A percentile compares a stretch with the other conserved stretches of the same genome.
phyloP scores from a whole-genome alignment of 37 sponge, comb jelly and placozoan species.

The Aplysina aerophoba region DNA sequence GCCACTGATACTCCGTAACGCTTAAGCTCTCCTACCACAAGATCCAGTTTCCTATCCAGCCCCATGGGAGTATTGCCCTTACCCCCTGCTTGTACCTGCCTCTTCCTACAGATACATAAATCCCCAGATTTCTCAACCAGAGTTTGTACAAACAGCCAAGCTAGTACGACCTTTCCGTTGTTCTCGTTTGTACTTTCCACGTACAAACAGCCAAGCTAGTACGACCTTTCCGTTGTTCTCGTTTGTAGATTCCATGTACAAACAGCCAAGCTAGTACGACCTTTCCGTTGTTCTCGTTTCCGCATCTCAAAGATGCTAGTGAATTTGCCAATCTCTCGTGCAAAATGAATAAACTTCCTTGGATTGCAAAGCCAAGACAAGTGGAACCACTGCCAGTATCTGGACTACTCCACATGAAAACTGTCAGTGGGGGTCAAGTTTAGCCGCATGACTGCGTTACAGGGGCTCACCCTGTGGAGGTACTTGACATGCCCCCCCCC shows the following conservation, averaged over 20 bases:
- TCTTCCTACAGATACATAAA: conserved; percentile 11
- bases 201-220: no score
- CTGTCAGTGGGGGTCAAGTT: conserved; percentile 5
- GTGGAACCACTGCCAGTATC: background rate
- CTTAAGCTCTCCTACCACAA: background rate
- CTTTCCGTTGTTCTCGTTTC: background rate
- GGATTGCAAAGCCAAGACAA: conserved; percentile 1
- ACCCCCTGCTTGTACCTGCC: background rate
- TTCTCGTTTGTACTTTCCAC: background rate
- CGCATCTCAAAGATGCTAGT: background rate
- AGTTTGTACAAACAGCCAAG: conserved; percentile 24
- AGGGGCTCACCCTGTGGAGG: no score
- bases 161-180: background rate
- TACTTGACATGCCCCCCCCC: background rate
- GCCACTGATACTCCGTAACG: conserved; percentile 30
- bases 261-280: no score
- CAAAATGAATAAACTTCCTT: conserved; percentile 4
- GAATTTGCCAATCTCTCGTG: conserved; percentile 3
- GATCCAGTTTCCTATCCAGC: conserved; percentile 35
- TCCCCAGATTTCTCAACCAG: background rate
- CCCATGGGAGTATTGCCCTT: background rate
- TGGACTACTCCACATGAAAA: conserved; percentile 5
- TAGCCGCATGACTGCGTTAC: no score
- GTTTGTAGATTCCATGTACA: background rate
- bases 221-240: background rate